Evolutionary conservation across 2,888 invertebrate species (phyloP).

Genomic region (Heliconius charithonia): DNA sequence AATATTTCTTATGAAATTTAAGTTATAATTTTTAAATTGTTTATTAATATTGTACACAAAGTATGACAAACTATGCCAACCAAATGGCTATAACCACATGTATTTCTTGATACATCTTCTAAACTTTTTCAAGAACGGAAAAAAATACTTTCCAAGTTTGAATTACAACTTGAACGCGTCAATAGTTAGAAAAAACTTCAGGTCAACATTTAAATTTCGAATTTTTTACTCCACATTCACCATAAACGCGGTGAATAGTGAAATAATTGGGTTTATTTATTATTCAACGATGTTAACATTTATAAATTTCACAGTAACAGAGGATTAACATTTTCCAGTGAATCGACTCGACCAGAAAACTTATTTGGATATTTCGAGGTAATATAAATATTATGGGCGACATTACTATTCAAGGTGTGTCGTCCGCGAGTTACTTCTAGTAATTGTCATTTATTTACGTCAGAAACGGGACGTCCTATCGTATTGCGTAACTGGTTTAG

Average conservation of each 20-base stretch:
- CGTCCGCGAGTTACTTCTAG: conserved; percentile 41
- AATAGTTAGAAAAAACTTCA: not conserved
- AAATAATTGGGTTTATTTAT: conserved; percentile 31
- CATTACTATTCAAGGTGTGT: conserved; percentile 45
- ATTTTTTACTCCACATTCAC: conserved; percentile 6
- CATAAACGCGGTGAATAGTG: conserved; percentile 14
- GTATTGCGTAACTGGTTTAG: conserved; percentile 52
- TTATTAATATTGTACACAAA: conserved; percentile 9
- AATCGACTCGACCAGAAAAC: conserved; percentile 61
- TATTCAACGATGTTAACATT: conserved; percentile 41
- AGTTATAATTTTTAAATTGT: not conserved
- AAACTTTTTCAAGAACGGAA: conserved; percentile 35
- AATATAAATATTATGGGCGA: conserved; percentile 36
- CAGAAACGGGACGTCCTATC: conserved; percentile 41
- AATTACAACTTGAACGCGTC: conserved; percentile 4
- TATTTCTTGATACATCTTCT: not conserved
- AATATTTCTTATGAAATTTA: conserved; percentile 4
- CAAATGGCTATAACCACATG: conserved; percentile 29
- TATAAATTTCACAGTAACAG: conserved; percentile 42
- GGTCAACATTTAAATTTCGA: conserved; percentile 1
- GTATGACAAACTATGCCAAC: conserved; percentile 36
- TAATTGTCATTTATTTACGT: conserved; percentile 43
- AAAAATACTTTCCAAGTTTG: not conserved
- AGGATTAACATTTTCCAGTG: conserved; percentile 32
- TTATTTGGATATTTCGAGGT: conserved; percentile 50